These are phyloP conservation scores for Scortum barcoo DNA, from an alignment of 2,113 vertebrate genomes.

Conservation along the genomic window DNA sequence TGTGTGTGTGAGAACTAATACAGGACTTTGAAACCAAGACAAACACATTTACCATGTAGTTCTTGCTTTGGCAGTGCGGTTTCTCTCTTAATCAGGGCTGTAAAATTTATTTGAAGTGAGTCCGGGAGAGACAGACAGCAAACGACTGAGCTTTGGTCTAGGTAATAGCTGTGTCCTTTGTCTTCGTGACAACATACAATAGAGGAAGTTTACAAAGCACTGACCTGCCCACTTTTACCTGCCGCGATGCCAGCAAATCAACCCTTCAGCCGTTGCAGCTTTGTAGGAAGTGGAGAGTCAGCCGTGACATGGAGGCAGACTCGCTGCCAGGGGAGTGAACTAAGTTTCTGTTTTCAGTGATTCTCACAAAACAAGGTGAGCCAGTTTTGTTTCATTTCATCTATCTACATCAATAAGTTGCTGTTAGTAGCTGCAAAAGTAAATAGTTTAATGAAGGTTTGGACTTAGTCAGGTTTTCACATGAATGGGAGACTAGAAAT, in stretches of 20 bases:
- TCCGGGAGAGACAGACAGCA: background rate
- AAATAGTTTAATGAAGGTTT: background rate
- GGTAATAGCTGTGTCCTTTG: constrained; percentile 34
- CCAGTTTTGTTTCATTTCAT: background rate
- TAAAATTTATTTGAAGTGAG: constrained; percentile 15
- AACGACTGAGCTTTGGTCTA: constrained; percentile 58
- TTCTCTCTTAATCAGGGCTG: background rate
- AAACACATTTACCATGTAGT: background rate
- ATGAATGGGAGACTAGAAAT: background rate
- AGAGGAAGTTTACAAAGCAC: constrained; percentile 74
- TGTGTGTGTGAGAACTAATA: background rate
- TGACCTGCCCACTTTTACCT: constrained; percentile 77
- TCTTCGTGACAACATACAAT: constrained; percentile 70
- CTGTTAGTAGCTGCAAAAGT: too few relatives aligned
- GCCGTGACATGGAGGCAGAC: constrained; percentile 35
- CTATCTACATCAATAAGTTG: background rate
- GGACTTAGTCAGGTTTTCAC: constrained; percentile 1
- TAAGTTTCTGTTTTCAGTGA: constrained; percentile 43
- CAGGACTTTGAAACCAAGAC: background rate
- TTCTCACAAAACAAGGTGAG: constrained; percentile 59
- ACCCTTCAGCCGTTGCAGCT: constrained; percentile 19
- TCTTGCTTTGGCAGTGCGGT: background rate
- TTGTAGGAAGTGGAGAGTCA: constrained; percentile 59
- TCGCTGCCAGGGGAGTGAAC: constrained; percentile 22
- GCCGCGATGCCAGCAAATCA: constrained; percentile 46